A percentile compares a stretch with the other conserved stretches of the same genome.
Evolutionary conservation across 2,888 invertebrate genomes (phyloP).

Genomic region (Lottia scabra): DNA sequence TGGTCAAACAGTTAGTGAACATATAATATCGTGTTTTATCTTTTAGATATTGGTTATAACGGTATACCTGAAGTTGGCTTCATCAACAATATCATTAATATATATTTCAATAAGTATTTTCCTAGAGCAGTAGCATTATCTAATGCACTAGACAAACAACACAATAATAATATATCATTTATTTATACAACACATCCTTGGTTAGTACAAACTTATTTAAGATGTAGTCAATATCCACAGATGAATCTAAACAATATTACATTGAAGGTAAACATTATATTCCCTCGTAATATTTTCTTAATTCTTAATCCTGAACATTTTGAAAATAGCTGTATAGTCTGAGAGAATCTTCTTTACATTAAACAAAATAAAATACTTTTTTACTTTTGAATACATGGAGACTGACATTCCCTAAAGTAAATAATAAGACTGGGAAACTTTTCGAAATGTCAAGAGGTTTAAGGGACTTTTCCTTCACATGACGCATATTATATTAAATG

Average conservation of each 20-base stretch:
- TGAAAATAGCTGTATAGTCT: no score
- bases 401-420: no score
- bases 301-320: not conserved
- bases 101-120: slow-evolving; percentile 60
- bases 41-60: slow-evolving; percentile 64
- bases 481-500: no score
- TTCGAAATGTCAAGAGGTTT: no score
- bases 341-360: no score
- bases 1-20: no score
- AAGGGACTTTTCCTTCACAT: no score
- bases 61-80: slow-evolving; percentile 50
- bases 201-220: slow-evolving; percentile 58
- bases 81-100: slow-evolving; percentile 59
- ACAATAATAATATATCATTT: slow-evolving; percentile 51
- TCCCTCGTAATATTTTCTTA: no score
- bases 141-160: slow-evolving; percentile 36
- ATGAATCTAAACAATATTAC: slow-evolving; percentile 48
- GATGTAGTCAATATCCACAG: slow-evolving; percentile 50
- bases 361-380: no score
- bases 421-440: no score
- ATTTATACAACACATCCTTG: slow-evolving; percentile 66
- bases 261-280: slow-evolving; percentile 42
- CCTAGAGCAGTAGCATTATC: slow-evolving; percentile 52
- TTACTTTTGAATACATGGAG: no score
- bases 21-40: not conserved